Percentiles rank a stretch among this genome's conserved stretches.
Evolutionary conservation across 2,113 vertebrate species (phyloP).

Genomic region (Enhydra lutris): DNA sequence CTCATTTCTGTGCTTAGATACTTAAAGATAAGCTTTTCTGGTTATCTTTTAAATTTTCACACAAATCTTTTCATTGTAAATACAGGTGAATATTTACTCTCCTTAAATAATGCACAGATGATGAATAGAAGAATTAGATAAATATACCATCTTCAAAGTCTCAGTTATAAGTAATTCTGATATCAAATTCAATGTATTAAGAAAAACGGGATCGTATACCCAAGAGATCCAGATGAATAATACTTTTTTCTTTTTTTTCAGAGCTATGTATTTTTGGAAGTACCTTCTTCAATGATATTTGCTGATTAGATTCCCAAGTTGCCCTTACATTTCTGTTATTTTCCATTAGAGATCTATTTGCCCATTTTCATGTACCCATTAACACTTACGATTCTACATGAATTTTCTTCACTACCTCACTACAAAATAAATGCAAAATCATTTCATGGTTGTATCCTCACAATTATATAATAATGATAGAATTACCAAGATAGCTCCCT

Average conservation of each 20-base stretch:
- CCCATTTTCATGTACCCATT: conserved; percentile 34
- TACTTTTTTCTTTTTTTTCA: not conserved
- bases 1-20: conserved; percentile 26
- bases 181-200: conserved; percentile 4
- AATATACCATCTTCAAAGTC: not conserved
- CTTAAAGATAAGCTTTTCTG: not conserved
- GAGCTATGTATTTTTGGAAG: not conserved
- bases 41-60: not conserved
- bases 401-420: not conserved
- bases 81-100: conserved; percentile 18
- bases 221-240: not conserved
- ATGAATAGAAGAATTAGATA: not conserved
- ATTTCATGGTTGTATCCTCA: not conserved
- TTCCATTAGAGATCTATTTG: not conserved
- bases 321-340: conserved; percentile 12
- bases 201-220: not conserved
- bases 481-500: conserved; percentile 37
- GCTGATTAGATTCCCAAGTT: conserved; percentile 19
- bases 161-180: not conserved
- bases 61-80: not conserved
- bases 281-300: not conserved
- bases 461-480: conserved; percentile 37
- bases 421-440: conserved; percentile 19
- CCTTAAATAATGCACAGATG: not conserved
- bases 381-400: conserved; percentile 23